A percentile compares a stretch with the other conserved stretches of the same genome.
These are phyloP conservation scores for Sphyrna mokarran DNA, from an alignment of 2,113 vertebrate genomes.

Conservation along the genomic window DNA sequence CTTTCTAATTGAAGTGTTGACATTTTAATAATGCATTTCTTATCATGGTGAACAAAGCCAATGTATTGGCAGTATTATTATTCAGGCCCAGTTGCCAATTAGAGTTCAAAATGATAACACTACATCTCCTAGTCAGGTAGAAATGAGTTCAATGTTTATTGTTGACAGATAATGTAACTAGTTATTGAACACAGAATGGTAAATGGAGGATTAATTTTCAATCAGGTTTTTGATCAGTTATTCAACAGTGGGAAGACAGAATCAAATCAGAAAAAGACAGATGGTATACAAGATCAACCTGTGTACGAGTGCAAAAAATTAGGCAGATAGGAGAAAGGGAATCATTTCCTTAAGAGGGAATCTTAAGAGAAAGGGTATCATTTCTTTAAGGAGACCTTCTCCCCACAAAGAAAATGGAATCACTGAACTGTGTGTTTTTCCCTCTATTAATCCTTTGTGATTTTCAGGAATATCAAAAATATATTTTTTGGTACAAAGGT, in stretches of 20 bases:
- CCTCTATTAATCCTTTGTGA: neutral
- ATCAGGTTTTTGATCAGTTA: neutral
- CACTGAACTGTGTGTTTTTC: neutral
- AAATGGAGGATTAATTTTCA: neutral
- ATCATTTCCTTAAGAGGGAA: neutral
- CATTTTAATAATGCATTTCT: neutral
- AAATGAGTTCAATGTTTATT: neutral
- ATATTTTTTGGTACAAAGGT: neutral
- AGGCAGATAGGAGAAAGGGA: neutral
- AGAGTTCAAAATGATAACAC: neutral
- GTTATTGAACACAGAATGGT: neutral
- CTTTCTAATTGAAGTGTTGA: neutral
- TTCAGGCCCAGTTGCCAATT: neutral
- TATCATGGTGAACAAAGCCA: neutral
- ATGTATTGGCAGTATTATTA: neutral
- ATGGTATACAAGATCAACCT: no score
- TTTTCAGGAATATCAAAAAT: neutral
- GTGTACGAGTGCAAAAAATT: neutral
- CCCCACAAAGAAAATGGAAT: neutral
- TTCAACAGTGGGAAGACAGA: neutral
- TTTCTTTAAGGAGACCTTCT: neutral
- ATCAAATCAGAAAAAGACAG: neutral
- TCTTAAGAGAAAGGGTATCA: neutral
- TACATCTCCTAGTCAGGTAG: neutral
- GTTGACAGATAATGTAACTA: neutral